Evolutionary conservation across 2,888 invertebrate genomes (phyloP).

Genomic region (Pammene aurita): DNA sequence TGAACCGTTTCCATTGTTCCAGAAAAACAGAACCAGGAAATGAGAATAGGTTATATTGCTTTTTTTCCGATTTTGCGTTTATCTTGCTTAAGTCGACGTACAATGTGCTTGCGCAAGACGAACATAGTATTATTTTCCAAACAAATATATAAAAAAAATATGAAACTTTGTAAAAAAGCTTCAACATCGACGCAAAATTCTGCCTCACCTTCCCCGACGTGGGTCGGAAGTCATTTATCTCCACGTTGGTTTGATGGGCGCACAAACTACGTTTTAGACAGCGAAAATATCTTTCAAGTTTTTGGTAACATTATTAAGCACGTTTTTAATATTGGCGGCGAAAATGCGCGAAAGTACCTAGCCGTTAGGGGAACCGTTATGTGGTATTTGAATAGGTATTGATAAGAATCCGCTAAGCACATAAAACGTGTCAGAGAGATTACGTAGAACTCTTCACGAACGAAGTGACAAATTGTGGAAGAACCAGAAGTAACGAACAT

Average conservation of each 20-base stretch:
- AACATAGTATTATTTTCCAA: neutral
- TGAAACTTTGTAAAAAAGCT: neutral
- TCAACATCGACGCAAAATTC: neutral
- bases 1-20: too few species aligned
- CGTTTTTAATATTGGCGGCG: neutral
- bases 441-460: too few species aligned
- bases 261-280: slow-evolving; percentile 1
- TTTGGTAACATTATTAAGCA: neutral
- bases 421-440: too few species aligned
- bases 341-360: neutral
- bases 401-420: too few species aligned
- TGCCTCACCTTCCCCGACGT: neutral
- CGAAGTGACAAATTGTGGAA: too few species aligned
- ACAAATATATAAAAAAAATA: neutral
- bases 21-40: too few species aligned
- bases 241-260: slow-evolving; percentile 2
- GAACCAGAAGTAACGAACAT: too few species aligned
- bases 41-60: too few species aligned
- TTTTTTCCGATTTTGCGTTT: too few species aligned
- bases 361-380: too few species aligned
- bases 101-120: too few species aligned
- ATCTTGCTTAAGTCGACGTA: neutral
- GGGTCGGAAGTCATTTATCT: slow-evolving; percentile 20
- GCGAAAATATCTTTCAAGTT: slow-evolving; percentile 3
- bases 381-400: too few species aligned